Evolutionary conservation across 2,797 vertebrate genomes (phyloP).

Genomic region (Naso thynnoides): DNA sequence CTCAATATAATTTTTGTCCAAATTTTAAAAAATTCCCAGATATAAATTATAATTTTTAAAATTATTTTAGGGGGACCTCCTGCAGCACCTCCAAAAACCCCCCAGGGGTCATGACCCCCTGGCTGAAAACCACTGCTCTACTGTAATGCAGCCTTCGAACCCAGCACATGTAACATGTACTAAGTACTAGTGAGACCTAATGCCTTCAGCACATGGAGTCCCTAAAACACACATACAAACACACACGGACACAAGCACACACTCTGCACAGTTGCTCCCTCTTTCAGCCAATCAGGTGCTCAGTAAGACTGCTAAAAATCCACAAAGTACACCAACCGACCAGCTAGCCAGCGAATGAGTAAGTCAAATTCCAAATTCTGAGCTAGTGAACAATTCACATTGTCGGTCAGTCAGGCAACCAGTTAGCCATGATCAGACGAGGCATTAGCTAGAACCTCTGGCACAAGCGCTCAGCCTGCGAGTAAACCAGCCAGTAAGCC

Average conservation of each 20-base stretch:
- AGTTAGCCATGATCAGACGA: not conserved
- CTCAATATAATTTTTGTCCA: no score
- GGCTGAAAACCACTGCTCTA: no score
- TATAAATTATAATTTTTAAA: no score
- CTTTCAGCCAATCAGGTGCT: no score
- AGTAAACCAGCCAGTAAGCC: conserved; percentile 15
- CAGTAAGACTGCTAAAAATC: no score
- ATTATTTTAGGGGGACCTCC: no score
- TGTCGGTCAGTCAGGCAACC: not conserved
- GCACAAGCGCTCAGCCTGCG: conserved; percentile 10
- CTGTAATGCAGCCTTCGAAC: not conserved
- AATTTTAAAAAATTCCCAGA: no score
- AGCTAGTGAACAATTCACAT: not conserved
- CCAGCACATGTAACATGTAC: not conserved
- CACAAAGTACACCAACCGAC: not conserved
- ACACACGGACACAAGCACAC: conserved; percentile 8
- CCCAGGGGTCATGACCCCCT: no score
- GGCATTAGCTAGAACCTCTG: not conserved
- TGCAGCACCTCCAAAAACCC: no score
- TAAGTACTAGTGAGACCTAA: not conserved
- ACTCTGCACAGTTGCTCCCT: conserved; percentile 18
- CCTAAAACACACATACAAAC: not conserved
- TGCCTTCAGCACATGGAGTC: no score
- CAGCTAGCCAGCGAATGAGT: conserved; percentile 16
- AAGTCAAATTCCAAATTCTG: not conserved